These are phyloP conservation scores for Rhagonycha fulva DNA, from an alignment of 2,888 invertebrate genomes.

Conservation along the genomic window DNA sequence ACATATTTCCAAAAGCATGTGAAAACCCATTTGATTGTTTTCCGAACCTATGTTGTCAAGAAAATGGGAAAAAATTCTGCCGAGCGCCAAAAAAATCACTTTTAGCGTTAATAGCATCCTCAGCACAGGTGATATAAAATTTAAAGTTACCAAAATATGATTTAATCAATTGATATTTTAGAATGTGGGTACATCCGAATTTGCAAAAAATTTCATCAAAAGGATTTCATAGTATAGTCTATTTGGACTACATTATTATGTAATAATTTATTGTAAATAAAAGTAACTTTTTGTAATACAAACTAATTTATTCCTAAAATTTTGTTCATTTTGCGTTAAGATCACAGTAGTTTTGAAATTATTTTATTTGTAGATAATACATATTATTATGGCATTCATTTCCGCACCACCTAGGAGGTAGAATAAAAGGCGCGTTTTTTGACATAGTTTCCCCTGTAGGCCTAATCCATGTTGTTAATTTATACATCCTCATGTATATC, in stretches of 20 bases:
- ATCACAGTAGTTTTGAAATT: no score
- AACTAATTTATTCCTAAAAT: slow-evolving; percentile 37
- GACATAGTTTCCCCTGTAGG: no score
- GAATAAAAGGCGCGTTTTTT: no score
- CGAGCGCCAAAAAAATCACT: slow-evolving; percentile 75
- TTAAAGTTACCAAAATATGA: background rate
- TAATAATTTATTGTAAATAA: slow-evolving; percentile 21
- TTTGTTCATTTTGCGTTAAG: slow-evolving; percentile 3
- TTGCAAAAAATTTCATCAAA: slow-evolving; percentile 35
- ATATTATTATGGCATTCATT: no score
- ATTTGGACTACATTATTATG: slow-evolving; percentile 13
- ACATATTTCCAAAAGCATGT: slow-evolving; percentile 73
- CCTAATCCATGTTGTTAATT: no score
- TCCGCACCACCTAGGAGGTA: no score
- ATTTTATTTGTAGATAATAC: no score
- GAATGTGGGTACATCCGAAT: slow-evolving; percentile 37
- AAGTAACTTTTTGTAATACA: background rate
- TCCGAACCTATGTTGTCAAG: slow-evolving; percentile 80
- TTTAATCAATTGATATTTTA: slow-evolving; percentile 24
- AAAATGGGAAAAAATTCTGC: slow-evolving; percentile 72
- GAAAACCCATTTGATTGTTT: slow-evolving; percentile 75
- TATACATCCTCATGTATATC: no score
- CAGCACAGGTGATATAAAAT: slow-evolving; percentile 58
- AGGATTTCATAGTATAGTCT: slow-evolving; percentile 29
- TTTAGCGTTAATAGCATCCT: slow-evolving; percentile 66